phyloP scores from a whole-genome alignment of 2,113 vertebrate species.

The Phyllostomus hastatus region DNA sequence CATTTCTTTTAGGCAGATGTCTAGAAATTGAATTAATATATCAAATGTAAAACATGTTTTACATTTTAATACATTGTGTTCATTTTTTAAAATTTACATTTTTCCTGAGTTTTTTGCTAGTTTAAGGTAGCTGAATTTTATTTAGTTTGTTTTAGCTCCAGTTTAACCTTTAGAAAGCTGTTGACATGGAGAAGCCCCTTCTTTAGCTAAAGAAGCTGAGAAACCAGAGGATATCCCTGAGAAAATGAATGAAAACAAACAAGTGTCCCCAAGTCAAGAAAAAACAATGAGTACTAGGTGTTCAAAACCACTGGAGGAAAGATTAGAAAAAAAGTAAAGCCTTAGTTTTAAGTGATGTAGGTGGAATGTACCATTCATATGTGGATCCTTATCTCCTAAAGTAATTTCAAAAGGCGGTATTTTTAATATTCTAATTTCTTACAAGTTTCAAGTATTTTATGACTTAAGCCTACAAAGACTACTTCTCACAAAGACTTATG shows the following conservation, averaged over 20 bases:
- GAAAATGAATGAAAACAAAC: constrained; percentile 17
- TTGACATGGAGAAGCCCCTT: neutral
- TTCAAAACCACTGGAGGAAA: neutral
- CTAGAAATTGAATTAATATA: constrained; percentile 9
- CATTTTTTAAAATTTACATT: neutral
- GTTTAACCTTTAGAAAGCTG: neutral
- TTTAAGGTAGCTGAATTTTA: neutral
- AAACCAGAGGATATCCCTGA: neutral
- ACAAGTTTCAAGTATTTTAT: neutral
- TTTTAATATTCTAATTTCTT: constrained; percentile 24
- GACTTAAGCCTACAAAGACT: neutral
- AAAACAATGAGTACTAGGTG: neutral
- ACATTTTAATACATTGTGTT: neutral
- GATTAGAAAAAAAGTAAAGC: neutral
- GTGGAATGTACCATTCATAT: neutral
- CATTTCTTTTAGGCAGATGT: neutral
- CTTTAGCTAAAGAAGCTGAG: neutral
- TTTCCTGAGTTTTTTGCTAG: neutral
- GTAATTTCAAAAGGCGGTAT: neutral
- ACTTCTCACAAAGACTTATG: constrained; percentile 8
- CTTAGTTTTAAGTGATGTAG: neutral
- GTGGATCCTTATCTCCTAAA: neutral
- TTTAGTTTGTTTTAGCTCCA: neutral
- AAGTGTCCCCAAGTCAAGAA: neutral
- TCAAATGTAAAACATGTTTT: neutral